phyloP scores from a whole-genome alignment of 2,113 vertebrate genomes.

The Trematomus loennbergii region DNA sequence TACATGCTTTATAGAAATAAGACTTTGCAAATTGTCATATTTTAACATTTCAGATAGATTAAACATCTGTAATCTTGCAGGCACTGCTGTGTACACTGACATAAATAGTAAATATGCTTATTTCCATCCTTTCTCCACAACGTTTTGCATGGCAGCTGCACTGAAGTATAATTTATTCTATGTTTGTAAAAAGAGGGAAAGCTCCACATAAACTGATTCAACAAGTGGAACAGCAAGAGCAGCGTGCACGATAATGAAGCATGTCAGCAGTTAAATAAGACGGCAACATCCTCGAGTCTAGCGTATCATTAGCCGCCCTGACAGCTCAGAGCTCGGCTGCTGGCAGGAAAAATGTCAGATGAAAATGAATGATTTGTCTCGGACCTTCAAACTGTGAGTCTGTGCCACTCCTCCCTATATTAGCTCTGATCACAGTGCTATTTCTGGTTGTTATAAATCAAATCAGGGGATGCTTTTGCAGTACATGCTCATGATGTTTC shows the following conservation, averaged over 20 bases:
- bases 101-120: background rate
- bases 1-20: background rate
- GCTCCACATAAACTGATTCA: slow-evolving; percentile 23
- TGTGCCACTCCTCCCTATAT: background rate
- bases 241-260: slow-evolving; percentile 4
- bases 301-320: background rate
- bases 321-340: slow-evolving; percentile 13
- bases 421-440: background rate
- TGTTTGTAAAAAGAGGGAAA: background rate
- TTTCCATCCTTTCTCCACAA: background rate
- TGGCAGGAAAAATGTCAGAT: background rate
- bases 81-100: background rate
- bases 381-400: background rate
- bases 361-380: background rate
- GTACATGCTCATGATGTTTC: no score
- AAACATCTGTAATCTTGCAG: background rate
- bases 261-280: background rate
- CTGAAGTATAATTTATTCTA: background rate
- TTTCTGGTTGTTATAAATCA: background rate
- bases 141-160: background rate
- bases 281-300: background rate
- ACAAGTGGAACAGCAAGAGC: slow-evolving; percentile 20
- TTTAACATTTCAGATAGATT: background rate
- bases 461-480: no score
- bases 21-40: background rate